Conservation (phyloP, 1,140 invertebrate genomes). For the Acromyrmex echinatior region DNA sequence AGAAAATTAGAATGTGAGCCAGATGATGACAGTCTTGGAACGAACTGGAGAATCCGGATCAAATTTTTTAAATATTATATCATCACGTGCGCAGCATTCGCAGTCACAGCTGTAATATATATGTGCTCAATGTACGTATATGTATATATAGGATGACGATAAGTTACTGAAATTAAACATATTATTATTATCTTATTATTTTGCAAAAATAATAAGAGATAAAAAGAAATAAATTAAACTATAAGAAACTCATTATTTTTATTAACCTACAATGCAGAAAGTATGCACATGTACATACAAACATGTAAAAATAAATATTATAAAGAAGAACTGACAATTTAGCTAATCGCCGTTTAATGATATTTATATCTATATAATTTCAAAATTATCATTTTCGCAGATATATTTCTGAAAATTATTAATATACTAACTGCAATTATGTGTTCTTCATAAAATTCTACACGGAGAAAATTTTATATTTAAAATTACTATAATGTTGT, state of each 20-base stretch:
- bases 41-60: not conserved
- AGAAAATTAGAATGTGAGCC: slow-evolving; percentile 14
- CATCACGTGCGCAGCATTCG: slow-evolving; percentile 19
- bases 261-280: not conserved
- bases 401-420: not conserved
- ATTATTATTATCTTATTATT: not conserved
- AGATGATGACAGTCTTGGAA: not conserved
- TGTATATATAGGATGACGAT: not conserved
- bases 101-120: slow-evolving; percentile 25
- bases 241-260: not conserved
- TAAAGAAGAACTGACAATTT: not conserved
- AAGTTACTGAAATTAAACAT: slow-evolving; percentile 1
- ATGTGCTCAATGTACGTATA: not conserved
- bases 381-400: not conserved
- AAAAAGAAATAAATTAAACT: not conserved
- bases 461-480: no score
- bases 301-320: not conserved
- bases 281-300: not conserved
- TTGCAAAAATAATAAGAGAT: not conserved
- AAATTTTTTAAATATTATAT: slow-evolving; percentile 49
- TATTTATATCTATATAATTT: not conserved
- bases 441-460: not conserved
- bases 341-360: not conserved
- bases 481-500: no score
- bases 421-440: not conserved